These are phyloP conservation scores for Columba guinea DNA, from an alignment of 2,797 vertebrate genomes.

Conservation along the genomic window DNA sequence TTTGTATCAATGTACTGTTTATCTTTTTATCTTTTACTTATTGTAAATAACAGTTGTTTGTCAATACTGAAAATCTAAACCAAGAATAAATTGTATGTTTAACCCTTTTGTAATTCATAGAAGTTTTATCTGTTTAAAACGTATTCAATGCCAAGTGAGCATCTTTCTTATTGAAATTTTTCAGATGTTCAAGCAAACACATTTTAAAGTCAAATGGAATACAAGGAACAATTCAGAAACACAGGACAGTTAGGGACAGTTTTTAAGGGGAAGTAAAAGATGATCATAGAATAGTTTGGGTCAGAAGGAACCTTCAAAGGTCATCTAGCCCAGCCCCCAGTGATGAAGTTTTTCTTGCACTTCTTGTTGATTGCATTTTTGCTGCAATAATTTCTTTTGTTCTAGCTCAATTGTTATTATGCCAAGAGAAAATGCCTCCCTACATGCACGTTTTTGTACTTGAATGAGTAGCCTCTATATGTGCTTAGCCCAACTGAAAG, in stretches of 20 bases:
- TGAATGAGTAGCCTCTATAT: background rate
- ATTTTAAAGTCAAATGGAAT: background rate
- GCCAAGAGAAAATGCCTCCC: background rate
- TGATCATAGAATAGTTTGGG: no score
- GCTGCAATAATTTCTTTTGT: background rate
- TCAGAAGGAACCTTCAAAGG: no score
- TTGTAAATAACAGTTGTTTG: background rate
- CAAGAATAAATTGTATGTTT: background rate
- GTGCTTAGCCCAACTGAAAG: background rate
- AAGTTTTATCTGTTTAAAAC: background rate
- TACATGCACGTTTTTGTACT: background rate
- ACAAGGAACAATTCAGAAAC: background rate
- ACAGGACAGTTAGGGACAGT: background rate
- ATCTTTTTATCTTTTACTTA: background rate
- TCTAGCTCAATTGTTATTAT: background rate
- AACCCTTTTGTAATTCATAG: fast-evolving
- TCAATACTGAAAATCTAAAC: background rate
- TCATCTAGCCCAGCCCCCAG: no score
- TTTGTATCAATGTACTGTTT: fast-evolving
- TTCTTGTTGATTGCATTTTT: background rate
- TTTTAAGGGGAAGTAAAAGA: background rate
- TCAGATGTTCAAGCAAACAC: fast-evolving
- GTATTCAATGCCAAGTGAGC: background rate
- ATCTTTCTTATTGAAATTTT: background rate
- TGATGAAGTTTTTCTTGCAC: background rate